Evolutionary conservation across 2,888 invertebrate species (phyloP).

Genomic region (Ophraella communa): DNA sequence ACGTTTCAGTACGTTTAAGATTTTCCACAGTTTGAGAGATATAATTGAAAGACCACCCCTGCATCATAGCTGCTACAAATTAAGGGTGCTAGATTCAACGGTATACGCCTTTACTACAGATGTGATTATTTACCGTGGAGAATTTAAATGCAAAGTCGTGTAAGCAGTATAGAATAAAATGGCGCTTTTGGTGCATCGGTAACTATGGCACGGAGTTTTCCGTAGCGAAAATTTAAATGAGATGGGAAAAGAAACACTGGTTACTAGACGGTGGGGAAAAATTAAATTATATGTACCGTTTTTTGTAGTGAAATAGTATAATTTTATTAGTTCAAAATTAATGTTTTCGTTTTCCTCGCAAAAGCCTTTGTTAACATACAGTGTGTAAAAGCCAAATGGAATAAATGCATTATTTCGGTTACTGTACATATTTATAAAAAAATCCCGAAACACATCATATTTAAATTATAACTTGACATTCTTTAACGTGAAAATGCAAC

Average conservation of each 20-base stretch:
- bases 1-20: neutral
- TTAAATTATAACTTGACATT: too few species aligned
- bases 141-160: conserved; percentile 26
- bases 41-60: conserved; percentile 10
- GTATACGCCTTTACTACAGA: conserved; percentile 26
- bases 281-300: neutral
- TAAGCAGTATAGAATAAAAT: conserved; percentile 21
- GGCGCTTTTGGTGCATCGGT: conserved; percentile 23
- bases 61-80: conserved; percentile 40
- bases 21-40: neutral
- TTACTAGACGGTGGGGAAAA: neutral
- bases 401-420: too few species aligned
- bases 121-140: conserved; percentile 26
- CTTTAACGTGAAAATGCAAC: too few species aligned
- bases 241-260: conserved; percentile 5
- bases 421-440: too few species aligned
- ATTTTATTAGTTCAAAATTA: neutral
- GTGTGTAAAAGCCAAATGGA: too few species aligned
- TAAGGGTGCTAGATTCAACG: conserved; percentile 32
- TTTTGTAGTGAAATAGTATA: neutral
- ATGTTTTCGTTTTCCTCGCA: too few species aligned
- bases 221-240: conserved; percentile 21
- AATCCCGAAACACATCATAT: too few species aligned
- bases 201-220: conserved; percentile 23
- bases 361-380: too few species aligned